Conservation (phyloP, 2,888 invertebrate species). For the Beris morrisii region DNA sequence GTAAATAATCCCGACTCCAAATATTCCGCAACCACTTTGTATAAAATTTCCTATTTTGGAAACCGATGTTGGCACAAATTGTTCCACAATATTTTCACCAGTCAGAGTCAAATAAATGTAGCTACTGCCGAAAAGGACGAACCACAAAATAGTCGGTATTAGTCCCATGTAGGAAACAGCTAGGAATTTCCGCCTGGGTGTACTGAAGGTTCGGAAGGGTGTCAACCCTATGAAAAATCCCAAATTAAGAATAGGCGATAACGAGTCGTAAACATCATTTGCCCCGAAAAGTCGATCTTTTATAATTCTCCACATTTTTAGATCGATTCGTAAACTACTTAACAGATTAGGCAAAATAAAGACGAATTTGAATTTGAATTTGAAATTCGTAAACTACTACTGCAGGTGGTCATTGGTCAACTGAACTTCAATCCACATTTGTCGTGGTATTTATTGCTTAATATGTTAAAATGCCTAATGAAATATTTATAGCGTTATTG, state of each 20-base stretch:
- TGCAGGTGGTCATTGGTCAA: too few relatives aligned
- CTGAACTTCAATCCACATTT: too few relatives aligned
- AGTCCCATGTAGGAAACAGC: constrained; percentile 7
- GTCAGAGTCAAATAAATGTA: constrained; percentile 42
- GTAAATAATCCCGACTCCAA: constrained; percentile 43
- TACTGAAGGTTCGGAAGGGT: not conserved
- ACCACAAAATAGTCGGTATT: constrained; percentile 40
- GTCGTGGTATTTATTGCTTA: too few relatives aligned
- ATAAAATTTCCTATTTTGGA: constrained; percentile 45
- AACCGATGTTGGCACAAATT: constrained; percentile 45
- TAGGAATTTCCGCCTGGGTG: not conserved
- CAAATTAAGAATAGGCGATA: not conserved
- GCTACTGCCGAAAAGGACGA: constrained; percentile 45
- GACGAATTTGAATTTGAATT: too few relatives aligned
- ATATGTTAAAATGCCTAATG: too few relatives aligned
- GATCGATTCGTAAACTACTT: too few relatives aligned
- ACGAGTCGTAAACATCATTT: constrained; percentile 13
- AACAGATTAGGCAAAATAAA: too few relatives aligned
- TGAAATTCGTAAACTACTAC: too few relatives aligned
- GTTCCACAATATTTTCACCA: constrained; percentile 43
- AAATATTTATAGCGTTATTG: too few relatives aligned
- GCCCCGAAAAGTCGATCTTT: not conserved
- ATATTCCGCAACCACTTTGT: constrained; percentile 47
- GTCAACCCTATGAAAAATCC: constrained; percentile 8
- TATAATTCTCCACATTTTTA: too few relatives aligned